Evolutionary conservation across 2,888 invertebrate species (phyloP), one percentile per base, ranked within the genome.

Genomic region (Salpingus planirostris): DNA sequence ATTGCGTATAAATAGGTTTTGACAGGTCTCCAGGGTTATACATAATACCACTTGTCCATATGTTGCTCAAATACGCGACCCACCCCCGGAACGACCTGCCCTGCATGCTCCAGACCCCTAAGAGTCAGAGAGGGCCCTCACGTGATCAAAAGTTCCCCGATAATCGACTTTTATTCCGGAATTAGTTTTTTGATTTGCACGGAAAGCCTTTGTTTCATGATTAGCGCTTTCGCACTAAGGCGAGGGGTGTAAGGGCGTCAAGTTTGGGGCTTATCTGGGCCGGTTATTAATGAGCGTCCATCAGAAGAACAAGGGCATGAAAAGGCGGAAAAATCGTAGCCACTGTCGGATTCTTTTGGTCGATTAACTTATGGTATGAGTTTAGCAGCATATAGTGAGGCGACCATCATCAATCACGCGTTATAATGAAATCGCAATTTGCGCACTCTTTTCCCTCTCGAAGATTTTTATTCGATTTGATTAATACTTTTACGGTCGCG

Each of bases 11-110:
- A 62, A 62, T 62, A 55, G 59, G 58, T 59, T 60, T 57, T 59
- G 60, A 62, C 62, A 62, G 58, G 60, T 62, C 62, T 57, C 59
- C 50, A 46, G 62, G 60, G 63, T 60, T 50, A 53, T 50, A 49
- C 56, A 63, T 64, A 64, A 64, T 64, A 63, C 63, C 65, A 65
- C 65, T 65, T 60, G 64, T 61, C 54, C 64, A 65, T 65, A 64
- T 65, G 64, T 55, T 63, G 50, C 48, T 36, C 33, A 43, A 48
- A 48, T 50, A 43, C 42, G 42, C 43, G 38, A 43, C 40, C 35
- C 43, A 31, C 39, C 39, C 42, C 31, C 29, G 29, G n/a, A 24
- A 39, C 39, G 40, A 49, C 45, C 44, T 48, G 46, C 41, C 40
- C 32, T 38, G 18, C 8, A 4, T 11, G 24, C 24, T 28, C 11